Conservation (phyloP, 2,797 vertebrate genomes). For the Cirrhinus molitorella region DNA sequence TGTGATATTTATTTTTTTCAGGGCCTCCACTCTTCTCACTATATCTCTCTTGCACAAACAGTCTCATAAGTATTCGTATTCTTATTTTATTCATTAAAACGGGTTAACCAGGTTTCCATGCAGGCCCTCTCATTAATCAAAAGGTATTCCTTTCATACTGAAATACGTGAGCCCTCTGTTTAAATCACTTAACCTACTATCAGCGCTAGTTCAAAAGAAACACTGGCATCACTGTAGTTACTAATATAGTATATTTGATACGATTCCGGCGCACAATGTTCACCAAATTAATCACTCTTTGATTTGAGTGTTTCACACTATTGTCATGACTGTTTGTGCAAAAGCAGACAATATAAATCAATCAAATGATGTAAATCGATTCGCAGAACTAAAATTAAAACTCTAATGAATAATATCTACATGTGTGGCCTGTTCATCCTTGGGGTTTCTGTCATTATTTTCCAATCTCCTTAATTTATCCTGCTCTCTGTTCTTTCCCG, state of each 20-base stretch:
- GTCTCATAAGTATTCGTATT: conserved; percentile 67
- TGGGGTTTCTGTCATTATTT: conserved; percentile 82
- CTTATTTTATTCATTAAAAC: conserved; percentile 66
- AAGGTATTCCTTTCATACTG: conserved; percentile 64
- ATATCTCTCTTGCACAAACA: conserved; percentile 70
- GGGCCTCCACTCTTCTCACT: conserved; percentile 69
- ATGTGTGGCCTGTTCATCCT: conserved; percentile 79
- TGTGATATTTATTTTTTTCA: conserved; percentile 72
- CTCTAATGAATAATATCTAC: conserved; percentile 73
- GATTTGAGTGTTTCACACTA: conserved; percentile 28
- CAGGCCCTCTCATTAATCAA: conserved; percentile 65
- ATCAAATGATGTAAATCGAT: conserved; percentile 24
- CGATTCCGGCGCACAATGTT: conserved; percentile 30
- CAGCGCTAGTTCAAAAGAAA: conserved; percentile 55
- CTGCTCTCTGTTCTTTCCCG: conserved; percentile 84
- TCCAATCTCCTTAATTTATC: conserved; percentile 84
- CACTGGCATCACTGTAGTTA: conserved; percentile 43
- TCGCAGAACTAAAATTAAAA: conserved; percentile 27
- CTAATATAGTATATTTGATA: conserved; percentile 44
- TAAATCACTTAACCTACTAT: conserved; percentile 62
- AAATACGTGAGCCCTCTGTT: conserved; percentile 57
- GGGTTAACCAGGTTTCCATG: conserved; percentile 62
- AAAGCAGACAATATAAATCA: conserved; percentile 22
- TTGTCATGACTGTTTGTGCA: background rate
- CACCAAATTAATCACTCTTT: conserved; percentile 45